Percentiles rank a stretch among this genome's conserved stretches.
phyloP scores from a whole-genome alignment of 2,888 invertebrate species.

The Clunio marinus region DNA sequence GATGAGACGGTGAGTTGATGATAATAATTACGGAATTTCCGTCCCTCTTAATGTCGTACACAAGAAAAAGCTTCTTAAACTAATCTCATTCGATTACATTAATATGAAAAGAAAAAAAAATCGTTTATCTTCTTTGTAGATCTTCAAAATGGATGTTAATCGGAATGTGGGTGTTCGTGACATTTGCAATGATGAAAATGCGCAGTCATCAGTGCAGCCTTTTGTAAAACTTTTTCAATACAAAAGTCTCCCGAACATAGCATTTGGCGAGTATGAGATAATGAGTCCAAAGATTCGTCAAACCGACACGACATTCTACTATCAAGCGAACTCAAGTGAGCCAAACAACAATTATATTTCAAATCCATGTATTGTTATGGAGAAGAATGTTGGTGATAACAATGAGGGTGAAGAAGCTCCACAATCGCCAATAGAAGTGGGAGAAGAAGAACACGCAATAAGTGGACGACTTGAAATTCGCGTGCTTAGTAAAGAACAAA shows the following conservation, averaged over 20 bases:
- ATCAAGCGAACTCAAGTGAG: slow-evolving; percentile 34
- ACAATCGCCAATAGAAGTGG: slow-evolving; percentile 40
- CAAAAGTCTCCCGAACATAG: slow-evolving; percentile 49
- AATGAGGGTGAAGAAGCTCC: background rate
- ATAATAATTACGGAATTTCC: too few species aligned
- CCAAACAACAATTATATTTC: slow-evolving; percentile 40
- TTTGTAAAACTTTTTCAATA: slow-evolving; percentile 38
- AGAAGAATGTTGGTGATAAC: too few species aligned
- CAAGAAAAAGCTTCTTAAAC: too few species aligned
- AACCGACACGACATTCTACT: slow-evolving; percentile 37
- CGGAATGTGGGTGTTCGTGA: slow-evolving; percentile 67
- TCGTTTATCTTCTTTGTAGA: slow-evolving; percentile 43
- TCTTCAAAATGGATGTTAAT: slow-evolving; percentile 77
- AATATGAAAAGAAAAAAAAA: too few species aligned
- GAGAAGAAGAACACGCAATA: slow-evolving; percentile 58
- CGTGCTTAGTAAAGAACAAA: slow-evolving; percentile 55
- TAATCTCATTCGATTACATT: too few species aligned
- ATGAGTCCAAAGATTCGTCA: slow-evolving; percentile 31
- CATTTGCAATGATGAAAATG: slow-evolving; percentile 44
- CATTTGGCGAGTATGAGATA: slow-evolving; percentile 43
- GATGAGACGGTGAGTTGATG: slow-evolving; percentile 61
- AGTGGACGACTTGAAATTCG: slow-evolving; percentile 79
- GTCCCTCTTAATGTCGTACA: too few species aligned
- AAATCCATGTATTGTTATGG: slow-evolving; percentile 33
- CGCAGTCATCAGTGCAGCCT: slow-evolving; percentile 43